Percentiles rank a stretch among this genome's conserved stretches.
phyloP scores from a whole-genome alignment of 2,888 invertebrate genomes.

The Phaedon cochleariae region DNA sequence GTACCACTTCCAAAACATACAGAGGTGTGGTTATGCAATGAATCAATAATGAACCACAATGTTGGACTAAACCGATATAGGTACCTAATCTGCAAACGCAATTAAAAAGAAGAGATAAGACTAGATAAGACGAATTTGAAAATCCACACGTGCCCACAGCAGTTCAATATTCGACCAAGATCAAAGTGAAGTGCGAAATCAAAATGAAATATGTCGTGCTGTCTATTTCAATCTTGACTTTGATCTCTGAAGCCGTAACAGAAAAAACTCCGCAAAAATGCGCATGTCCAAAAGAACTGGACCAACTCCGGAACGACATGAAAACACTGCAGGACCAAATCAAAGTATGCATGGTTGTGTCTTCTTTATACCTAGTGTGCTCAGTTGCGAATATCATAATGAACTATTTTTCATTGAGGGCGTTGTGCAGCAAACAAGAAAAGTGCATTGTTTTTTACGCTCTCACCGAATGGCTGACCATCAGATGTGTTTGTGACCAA shows the following conservation, averaged over 20 bases:
- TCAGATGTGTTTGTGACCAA: conserved; percentile 6
- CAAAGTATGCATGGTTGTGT: conserved; percentile 3
- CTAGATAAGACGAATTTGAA: too few relatives aligned
- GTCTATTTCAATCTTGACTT: neutral
- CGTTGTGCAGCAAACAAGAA: neutral
- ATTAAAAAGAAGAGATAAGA: too few relatives aligned
- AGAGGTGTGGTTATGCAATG: too few relatives aligned
- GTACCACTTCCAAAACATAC: too few relatives aligned
- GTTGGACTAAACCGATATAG: too few relatives aligned
- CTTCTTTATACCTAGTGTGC: conserved; percentile 9
- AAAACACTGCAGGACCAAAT: neutral
- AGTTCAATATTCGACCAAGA: neutral
- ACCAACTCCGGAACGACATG: neutral
- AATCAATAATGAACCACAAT: too few relatives aligned
- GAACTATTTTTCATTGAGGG: conserved; percentile 15
- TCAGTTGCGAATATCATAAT: conserved; percentile 8
- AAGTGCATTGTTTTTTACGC: conserved; percentile 9
- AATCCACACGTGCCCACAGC: too few relatives aligned
- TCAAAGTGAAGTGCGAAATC: neutral
- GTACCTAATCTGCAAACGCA: too few relatives aligned
- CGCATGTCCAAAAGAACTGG: neutral
- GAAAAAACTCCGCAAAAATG: neutral
- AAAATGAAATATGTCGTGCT: neutral
- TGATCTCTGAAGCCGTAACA: neutral
- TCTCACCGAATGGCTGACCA: conserved; percentile 4